Percentiles rank a stretch among this genome's conserved stretches.
Conservation (phyloP, 2,113 vertebrate genomes). For the Hemibagrus wyckioides region DNA sequence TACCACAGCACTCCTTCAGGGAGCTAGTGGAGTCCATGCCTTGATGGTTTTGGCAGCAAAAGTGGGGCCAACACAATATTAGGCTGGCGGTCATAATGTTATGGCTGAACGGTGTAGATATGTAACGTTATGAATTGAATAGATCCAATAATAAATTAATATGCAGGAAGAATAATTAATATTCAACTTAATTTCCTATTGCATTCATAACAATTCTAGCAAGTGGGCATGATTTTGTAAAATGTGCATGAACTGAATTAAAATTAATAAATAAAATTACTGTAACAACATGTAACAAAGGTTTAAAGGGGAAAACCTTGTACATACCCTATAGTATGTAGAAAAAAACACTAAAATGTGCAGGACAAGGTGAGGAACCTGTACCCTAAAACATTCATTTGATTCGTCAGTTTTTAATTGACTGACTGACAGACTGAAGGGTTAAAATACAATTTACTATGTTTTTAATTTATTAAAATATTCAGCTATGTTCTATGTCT, state of each 20-base stretch:
- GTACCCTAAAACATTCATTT: background rate
- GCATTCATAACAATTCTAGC: background rate
- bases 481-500: background rate
- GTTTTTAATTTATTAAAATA: background rate
- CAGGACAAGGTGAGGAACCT: too few species aligned
- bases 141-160: background rate
- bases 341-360: too few species aligned
- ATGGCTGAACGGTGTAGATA: too few species aligned
- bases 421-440: too few species aligned
- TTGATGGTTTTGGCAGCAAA: too few species aligned
- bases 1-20: too few species aligned
- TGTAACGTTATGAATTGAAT: too few species aligned
- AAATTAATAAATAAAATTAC: background rate
- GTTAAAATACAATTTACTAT: background rate
- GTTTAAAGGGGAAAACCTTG: background rate
- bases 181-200: background rate
- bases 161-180: background rate
- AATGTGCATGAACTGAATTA: background rate
- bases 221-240: background rate
- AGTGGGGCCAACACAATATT: too few species aligned
- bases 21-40: too few species aligned
- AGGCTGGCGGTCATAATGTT: too few species aligned
- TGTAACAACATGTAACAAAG: too few species aligned
- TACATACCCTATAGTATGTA: too few species aligned
- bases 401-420: background rate